Evolutionary conservation across 1,140 invertebrate species (phyloP).

Genomic region (Papilio dardanus): DNA sequence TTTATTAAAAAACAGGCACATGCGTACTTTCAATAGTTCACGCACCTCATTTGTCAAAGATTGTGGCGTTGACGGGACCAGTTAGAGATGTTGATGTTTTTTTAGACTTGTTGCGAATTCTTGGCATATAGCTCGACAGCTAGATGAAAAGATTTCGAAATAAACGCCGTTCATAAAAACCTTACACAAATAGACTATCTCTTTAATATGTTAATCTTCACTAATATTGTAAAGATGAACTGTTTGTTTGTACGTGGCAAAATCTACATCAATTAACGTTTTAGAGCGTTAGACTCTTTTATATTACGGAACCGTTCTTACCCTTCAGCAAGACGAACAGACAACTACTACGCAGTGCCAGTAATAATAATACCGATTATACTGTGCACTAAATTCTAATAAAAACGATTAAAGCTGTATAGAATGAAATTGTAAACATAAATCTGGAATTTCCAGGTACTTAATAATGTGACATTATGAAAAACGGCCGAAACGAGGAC

Average conservation of each 20-base stretch:
- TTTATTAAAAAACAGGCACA: background rate
- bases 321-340: background rate
- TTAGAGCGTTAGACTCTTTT: background rate
- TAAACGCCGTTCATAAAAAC: slow-evolving; percentile 18
- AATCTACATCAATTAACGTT: background rate
- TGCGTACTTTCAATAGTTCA: slow-evolving; percentile 2
- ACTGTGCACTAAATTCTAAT: too few relatives aligned
- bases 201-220: background rate
- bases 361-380: background rate
- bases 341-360: background rate
- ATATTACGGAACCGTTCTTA: background rate
- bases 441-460: slow-evolving; percentile 50
- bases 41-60: slow-evolving; percentile 42
- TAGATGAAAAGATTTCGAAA: slow-evolving; percentile 19
- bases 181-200: background rate
- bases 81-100: slow-evolving; percentile 40
- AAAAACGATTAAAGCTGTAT: background rate
- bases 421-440: slow-evolving; percentile 20
- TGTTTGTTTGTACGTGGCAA: background rate
- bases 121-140: slow-evolving; percentile 42
- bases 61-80: slow-evolving; percentile 38
- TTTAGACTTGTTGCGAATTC: slow-evolving; percentile 39
- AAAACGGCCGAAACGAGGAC: slow-evolving; percentile 62
- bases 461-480: slow-evolving; percentile 58
- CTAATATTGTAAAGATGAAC: background rate